Percentiles rank a stretch among this genome's conserved stretches.
Conservation (phyloP, 2,797 vertebrate genomes). For the Rhinogobio ventralis region DNA sequence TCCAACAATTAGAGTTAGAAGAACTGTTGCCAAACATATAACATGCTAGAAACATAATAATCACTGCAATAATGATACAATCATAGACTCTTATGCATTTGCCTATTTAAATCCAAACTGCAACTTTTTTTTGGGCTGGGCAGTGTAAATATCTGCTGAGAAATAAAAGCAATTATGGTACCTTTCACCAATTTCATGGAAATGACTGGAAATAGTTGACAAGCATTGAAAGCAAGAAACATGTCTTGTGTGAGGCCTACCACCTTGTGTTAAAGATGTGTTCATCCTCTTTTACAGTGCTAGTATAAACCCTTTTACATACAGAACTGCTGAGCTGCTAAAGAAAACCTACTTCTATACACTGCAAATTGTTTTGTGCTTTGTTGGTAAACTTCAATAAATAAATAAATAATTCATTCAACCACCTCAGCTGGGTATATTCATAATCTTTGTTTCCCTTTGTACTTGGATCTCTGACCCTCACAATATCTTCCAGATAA, state of each 20-base stretch:
- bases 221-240: slow-evolving; percentile 27
- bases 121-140: too few relatives aligned
- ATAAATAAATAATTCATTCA: slow-evolving; percentile 43
- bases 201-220: slow-evolving; percentile 36
- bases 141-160: not conserved
- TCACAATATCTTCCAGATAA: slow-evolving; percentile 20
- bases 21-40: too few relatives aligned
- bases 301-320: slow-evolving; percentile 24
- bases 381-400: slow-evolving; percentile 44
- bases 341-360: slow-evolving; percentile 24
- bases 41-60: too few relatives aligned
- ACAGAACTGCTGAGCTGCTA: slow-evolving; percentile 19
- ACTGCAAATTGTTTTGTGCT: slow-evolving; percentile 49
- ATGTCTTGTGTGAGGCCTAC: slow-evolving; percentile 21
- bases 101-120: too few relatives aligned
- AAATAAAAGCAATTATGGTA: slow-evolving; percentile 10
- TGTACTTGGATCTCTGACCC: slow-evolving; percentile 27
- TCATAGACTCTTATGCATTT: too few relatives aligned
- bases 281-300: slow-evolving; percentile 28
- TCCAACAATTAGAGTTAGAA: too few relatives aligned
- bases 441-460: slow-evolving; percentile 22
- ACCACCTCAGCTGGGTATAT: slow-evolving; percentile 9
- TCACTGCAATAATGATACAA: too few relatives aligned
- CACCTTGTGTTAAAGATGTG: slow-evolving; percentile 16
- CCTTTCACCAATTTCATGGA: slow-evolving; percentile 20